Conservation (phyloP, 2,113 vertebrate genomes). For the Narcine bancroftii region DNA sequence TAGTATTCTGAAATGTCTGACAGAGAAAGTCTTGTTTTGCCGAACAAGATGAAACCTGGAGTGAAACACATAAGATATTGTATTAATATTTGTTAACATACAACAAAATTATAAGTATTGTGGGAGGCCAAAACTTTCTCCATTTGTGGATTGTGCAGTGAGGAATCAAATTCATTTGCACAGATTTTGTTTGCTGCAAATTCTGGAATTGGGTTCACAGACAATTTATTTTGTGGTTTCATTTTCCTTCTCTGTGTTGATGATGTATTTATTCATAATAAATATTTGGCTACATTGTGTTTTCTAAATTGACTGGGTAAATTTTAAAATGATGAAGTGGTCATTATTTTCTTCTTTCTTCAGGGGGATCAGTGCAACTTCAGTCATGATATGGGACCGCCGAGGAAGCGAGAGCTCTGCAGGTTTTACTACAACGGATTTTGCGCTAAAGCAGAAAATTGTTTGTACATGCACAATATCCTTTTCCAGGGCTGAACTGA, state of each 20-base stretch:
- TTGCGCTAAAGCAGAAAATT: slow-evolving; percentile 84
- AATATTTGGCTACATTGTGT: not conserved
- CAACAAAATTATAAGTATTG: too few relatives aligned
- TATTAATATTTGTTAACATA: too few relatives aligned
- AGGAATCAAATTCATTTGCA: not conserved
- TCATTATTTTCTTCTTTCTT: slow-evolving; percentile 14
- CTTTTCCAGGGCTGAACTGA: slow-evolving; percentile 49
- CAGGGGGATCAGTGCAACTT: slow-evolving; percentile 95
- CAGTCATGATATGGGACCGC: slow-evolving; percentile 88
- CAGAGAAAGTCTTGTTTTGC: too few relatives aligned
- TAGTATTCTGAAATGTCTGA: too few relatives aligned
- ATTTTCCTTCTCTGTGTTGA: not conserved
- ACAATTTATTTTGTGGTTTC: not conserved
- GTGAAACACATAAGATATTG: too few relatives aligned
- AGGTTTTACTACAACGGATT: slow-evolving; percentile 95
- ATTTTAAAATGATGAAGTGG: not conserved
- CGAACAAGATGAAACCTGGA: too few relatives aligned
- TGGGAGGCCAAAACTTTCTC: too few relatives aligned
- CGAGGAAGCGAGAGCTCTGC: slow-evolving; percentile 90
- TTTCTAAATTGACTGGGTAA: too few relatives aligned
- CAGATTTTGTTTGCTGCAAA: not conserved
- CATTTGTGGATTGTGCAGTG: not conserved
- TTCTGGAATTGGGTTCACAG: not conserved
- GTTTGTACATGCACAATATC: slow-evolving; percentile 98
- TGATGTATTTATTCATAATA: not conserved